phyloP scores from a whole-genome alignment of 2,888 invertebrate genomes.

The Campoletis raptor region DNA sequence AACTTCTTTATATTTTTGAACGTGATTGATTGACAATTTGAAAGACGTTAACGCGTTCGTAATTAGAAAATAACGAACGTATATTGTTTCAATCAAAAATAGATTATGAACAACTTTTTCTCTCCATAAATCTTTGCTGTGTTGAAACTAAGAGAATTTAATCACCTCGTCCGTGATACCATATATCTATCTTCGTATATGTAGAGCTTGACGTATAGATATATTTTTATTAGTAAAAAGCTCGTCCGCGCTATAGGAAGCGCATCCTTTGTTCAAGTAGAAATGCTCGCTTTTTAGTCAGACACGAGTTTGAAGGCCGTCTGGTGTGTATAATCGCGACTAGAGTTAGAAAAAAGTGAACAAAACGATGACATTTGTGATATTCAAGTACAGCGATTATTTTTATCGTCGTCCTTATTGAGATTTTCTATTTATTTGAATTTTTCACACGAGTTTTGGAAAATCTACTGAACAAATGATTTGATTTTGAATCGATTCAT shows the following conservation, averaged over 20 bases:
- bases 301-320: conserved; percentile 37
- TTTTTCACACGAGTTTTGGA: background rate
- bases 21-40: background rate
- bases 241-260: conserved; percentile 16
- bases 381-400: background rate
- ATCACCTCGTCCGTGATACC: conserved; percentile 13
- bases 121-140: conserved; percentile 8
- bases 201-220: conserved; percentile 34
- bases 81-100: conserved; percentile 32
- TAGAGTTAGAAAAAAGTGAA: background rate
- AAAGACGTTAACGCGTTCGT: background rate
- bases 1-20: background rate
- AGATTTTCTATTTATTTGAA: background rate
- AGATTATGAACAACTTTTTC: conserved; percentile 22
- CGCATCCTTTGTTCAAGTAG: conserved; percentile 47
- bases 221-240: conserved; percentile 25
- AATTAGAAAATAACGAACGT: conserved; percentile 2
- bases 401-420: background rate
- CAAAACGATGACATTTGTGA: background rate
- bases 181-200: background rate
- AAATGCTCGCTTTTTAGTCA: conserved; percentile 58
- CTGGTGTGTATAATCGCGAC: conserved; percentile 28
- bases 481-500: background rate
- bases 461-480: background rate
- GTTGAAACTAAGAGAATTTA: conserved; percentile 20